Evolutionary conservation across 2,113 vertebrate species (phyloP).

Genomic region (Onychostruthus taczanowskii): DNA sequence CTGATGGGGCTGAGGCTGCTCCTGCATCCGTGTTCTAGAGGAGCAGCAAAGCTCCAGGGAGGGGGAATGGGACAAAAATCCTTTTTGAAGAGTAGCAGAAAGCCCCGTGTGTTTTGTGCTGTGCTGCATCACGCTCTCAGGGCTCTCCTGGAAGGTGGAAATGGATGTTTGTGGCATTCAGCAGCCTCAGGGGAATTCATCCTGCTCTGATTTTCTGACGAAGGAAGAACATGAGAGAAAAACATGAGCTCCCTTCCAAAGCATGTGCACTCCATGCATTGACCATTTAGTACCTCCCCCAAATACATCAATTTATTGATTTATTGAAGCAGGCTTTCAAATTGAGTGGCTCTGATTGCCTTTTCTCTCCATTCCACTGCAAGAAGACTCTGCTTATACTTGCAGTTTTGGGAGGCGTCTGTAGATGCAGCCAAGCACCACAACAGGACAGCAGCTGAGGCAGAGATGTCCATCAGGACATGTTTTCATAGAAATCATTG

Average conservation of each 20-base stretch:
- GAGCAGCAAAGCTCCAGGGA: background rate
- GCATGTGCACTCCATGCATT: background rate
- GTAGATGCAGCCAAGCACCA: background rate
- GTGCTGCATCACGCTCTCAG: background rate
- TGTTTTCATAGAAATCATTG: background rate
- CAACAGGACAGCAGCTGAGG: background rate
- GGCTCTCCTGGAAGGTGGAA: background rate
- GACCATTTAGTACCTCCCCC: background rate
- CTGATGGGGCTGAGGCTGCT: background rate
- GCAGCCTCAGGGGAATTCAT: background rate
- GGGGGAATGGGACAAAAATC: background rate
- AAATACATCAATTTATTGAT: background rate
- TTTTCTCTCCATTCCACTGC: background rate
- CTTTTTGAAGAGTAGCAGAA: background rate
- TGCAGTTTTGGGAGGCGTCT: background rate
- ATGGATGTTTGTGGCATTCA: background rate
- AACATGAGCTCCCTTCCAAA: background rate
- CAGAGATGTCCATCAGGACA: background rate
- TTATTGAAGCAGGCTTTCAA: background rate
- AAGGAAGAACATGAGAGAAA: background rate
- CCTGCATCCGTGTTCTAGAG: background rate
- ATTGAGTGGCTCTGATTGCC: background rate
- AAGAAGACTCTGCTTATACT: background rate
- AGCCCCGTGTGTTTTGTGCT: background rate
- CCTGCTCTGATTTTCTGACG: background rate